Percentiles rank a stretch among this genome's conserved stretches.
phyloP scores from a whole-genome alignment of 2,113 vertebrate genomes.

The Raja brachyura region DNA sequence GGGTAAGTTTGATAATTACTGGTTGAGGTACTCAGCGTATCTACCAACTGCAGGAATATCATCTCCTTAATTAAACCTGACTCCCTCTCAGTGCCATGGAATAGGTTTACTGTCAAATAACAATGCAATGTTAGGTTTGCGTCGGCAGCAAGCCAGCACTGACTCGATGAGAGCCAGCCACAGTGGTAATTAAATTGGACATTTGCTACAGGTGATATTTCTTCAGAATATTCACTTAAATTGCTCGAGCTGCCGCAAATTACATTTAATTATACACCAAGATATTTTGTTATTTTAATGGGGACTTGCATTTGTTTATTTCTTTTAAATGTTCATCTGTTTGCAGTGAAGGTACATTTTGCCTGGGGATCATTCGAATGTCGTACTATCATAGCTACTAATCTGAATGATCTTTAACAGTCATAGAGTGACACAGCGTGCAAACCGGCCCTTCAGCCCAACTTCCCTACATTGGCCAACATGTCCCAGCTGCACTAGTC shows the following conservation, averaged over 20 bases:
- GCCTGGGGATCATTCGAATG: neutral
- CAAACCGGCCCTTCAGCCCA: too few species aligned
- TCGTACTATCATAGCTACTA: neutral
- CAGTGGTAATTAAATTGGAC: conserved; percentile 32
- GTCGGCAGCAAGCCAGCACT: neutral
- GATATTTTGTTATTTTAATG: conserved; percentile 31
- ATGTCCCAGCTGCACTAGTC: too few species aligned
- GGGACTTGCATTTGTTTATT: neutral
- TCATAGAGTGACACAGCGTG: too few species aligned
- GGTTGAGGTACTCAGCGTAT: conserved; percentile 11
- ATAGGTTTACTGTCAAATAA: conserved; percentile 6
- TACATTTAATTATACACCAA: conserved; percentile 26
- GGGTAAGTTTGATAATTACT: conserved; percentile 6
- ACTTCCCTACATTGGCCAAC: too few species aligned
- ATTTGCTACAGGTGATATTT: conserved; percentile 17
- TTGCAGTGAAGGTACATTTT: neutral
- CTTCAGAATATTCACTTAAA: neutral
- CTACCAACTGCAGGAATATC: neutral
- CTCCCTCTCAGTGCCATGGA: neutral
- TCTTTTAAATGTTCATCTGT: neutral
- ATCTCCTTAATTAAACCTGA: conserved; percentile 32
- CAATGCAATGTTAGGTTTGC: neutral
- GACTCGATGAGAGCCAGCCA: neutral
- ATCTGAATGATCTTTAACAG: neutral
- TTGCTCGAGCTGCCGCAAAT: neutral